Base-by-base conservation (phyloP, 1,140 invertebrate species). In the Zaprionus ghesquierei region DNA sequence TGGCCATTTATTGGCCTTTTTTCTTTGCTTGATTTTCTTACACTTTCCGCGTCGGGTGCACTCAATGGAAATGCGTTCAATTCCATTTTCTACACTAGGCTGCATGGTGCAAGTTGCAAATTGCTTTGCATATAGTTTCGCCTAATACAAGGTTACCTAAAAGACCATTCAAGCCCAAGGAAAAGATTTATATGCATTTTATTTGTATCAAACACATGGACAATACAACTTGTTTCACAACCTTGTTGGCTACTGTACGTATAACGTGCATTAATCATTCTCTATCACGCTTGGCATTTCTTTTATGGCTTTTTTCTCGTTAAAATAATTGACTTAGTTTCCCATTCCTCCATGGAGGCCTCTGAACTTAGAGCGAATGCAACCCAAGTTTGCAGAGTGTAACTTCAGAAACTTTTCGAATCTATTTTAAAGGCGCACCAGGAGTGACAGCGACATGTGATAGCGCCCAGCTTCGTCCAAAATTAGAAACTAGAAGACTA, bases 1-100 rank as follows among this genome's bases (percentile, higher is more conserved):
- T n/a, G 75, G 73, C 59, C 81, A 78, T 81, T 82, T 81, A 78
- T 77, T 84, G 66, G 77, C 82, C 60, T 65, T 71, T 70, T 44
- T 73, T 41, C 50, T 63, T 69, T 41, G 46, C 65, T 65, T 77
- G 35, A 41, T 41, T 35, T 62, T 68, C 59, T 56, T 64, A 71
- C 69, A 70, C 69, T 87, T 85, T 77, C 53, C 59, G 63, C 68
- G 13, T 64, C 60, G 68, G 31, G 41, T 64, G 60, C 68, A 64
- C 15, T 20, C 70, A 68, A 61, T 61, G 64, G 51, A 73, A 73
- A 68, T 73, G 70, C 64, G 70, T 73, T 68, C 51, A 70, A 70
- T 64, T 64, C 23, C 27, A 46, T 60, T 68, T 38, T 1, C 1
- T 61, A 68, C 70, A 73, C 70, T 73, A 49, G 5, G 9, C 64